phyloP scores from a whole-genome alignment of 2,113 vertebrate genomes.

The Bathybates hornii region DNA sequence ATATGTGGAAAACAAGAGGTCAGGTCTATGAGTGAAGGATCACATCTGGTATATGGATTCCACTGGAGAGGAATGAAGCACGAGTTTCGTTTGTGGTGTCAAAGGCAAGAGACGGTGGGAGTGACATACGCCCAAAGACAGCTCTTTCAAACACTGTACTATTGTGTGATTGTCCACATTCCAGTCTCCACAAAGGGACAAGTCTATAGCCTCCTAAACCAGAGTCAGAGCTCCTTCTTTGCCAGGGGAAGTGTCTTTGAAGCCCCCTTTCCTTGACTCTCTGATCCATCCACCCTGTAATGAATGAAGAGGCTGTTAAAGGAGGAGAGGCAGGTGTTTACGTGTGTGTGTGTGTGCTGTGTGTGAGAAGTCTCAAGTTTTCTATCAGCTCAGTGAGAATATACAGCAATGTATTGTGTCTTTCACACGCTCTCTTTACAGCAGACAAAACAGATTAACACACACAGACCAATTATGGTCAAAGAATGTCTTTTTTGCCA shows the following conservation, averaged over 20 bases:
- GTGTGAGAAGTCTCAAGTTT: background rate
- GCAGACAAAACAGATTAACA: constrained; percentile 64
- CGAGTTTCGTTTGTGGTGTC: constrained; percentile 1
- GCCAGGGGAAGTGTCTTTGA: constrained; percentile 57
- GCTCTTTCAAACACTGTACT: constrained; percentile 14
- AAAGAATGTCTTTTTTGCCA: constrained; percentile 33
- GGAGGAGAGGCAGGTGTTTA: constrained; percentile 57
- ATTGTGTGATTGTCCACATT: constrained; percentile 34
- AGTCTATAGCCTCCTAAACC: constrained; percentile 29
- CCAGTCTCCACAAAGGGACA: constrained; percentile 17
- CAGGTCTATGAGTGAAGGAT: constrained; percentile 18
- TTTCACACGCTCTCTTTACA: constrained; percentile 22
- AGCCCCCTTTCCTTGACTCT: constrained; percentile 27
- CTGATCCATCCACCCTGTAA: constrained; percentile 41
- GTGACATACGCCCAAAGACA: constrained; percentile 17
- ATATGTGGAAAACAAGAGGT: constrained; percentile 28
- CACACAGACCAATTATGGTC: constrained; percentile 32
- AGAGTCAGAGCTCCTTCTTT: constrained; percentile 40
- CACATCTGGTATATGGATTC: constrained; percentile 54
- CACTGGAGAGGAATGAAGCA: constrained; percentile 5
- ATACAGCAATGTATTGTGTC: background rate
- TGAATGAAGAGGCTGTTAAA: constrained; percentile 66
- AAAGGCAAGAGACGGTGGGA: constrained; percentile 1
- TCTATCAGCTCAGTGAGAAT: background rate
- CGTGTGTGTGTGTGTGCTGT: background rate